Evolutionary conservation across 1,140 invertebrate genomes (phyloP).

Genomic region (Lordiphosa clarofinis): DNA sequence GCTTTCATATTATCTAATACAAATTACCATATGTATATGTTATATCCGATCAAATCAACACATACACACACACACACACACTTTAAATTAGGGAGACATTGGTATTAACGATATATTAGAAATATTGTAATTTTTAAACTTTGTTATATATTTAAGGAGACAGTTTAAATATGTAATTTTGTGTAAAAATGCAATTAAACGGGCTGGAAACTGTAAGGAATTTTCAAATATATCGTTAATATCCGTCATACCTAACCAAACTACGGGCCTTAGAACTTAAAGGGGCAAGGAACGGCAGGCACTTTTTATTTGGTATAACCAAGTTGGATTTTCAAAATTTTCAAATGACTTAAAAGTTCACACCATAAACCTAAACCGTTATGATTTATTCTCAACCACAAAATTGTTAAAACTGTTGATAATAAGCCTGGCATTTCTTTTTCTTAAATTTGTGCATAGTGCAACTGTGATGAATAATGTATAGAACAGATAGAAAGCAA

Average conservation of each 20-base stretch:
- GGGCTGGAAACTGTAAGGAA: no score
- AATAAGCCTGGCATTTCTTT: slow-evolving; percentile 45
- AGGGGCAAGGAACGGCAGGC: not conserved
- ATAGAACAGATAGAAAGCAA: slow-evolving; percentile 30
- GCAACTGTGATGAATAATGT: slow-evolving; percentile 75
- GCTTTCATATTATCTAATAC: slow-evolving; percentile 63
- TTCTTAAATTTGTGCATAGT: slow-evolving; percentile 63
- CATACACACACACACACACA: slow-evolving; percentile 15
- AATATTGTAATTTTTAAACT: no score
- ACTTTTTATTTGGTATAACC: slow-evolving; percentile 7
- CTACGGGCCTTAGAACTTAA: no score
- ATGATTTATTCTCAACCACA: no score
- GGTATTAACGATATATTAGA: not conserved
- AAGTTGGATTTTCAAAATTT: slow-evolving; percentile 21
- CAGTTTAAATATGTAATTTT: no score
- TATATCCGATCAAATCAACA: slow-evolving; percentile 33
- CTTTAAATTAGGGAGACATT: slow-evolving; percentile 5
- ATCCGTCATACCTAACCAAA: no score
- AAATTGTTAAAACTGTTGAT: slow-evolving; percentile 74
- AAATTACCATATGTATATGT: slow-evolving; percentile 36
- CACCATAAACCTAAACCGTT: no score
- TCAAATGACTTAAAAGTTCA: no score
- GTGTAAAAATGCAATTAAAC: no score
- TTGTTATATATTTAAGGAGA: no score
- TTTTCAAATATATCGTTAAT: no score